These are phyloP conservation scores for Atta cephalotes DNA, from an alignment of 1,140 invertebrate genomes.

Conservation along the genomic window DNA sequence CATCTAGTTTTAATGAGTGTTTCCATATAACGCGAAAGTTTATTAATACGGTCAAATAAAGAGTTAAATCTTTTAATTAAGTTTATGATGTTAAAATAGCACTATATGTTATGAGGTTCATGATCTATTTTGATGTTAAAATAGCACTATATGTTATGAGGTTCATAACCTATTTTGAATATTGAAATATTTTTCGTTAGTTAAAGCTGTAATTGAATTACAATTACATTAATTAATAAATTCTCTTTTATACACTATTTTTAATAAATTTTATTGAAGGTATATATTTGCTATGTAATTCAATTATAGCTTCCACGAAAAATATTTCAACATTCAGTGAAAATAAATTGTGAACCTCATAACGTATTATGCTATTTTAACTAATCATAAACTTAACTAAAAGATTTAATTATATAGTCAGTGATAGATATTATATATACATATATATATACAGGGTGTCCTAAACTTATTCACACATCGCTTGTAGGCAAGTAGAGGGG, in stretches of 20 bases:
- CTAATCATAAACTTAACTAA: not conserved
- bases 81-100: not conserved
- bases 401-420: not conserved
- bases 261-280: too few relatives aligned
- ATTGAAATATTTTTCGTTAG: conserved; percentile 4
- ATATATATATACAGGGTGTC: too few relatives aligned
- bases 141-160: not conserved
- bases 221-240: too few relatives aligned
- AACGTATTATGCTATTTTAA: not conserved
- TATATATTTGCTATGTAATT: not conserved
- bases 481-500: too few relatives aligned
- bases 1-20: not conserved
- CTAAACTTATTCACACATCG: too few relatives aligned
- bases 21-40: not conserved
- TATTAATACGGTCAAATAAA: not conserved
- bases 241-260: too few relatives aligned
- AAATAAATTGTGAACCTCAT: not conserved
- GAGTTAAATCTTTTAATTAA: not conserved
- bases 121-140: not conserved
- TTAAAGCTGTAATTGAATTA: not conserved
- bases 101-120: not conserved
- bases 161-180: not conserved
- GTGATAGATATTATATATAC: too few relatives aligned
- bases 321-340: conserved; percentile 7
- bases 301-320: not conserved